Evolutionary conservation across 2,113 vertebrate species (phyloP).

Genomic region (Oryzias melastigma): DNA sequence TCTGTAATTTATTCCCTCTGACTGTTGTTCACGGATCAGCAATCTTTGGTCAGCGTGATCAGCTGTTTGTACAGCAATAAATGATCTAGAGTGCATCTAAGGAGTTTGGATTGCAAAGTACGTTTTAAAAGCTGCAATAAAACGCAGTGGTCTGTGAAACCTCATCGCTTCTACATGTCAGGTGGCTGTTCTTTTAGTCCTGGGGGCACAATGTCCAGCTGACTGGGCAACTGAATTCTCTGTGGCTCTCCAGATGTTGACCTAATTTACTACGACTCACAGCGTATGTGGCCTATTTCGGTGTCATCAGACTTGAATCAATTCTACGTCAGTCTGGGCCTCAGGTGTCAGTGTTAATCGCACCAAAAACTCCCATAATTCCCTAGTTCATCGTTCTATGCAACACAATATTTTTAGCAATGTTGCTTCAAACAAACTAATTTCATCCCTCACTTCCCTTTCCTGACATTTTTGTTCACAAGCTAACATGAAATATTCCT

Average conservation of each 20-base stretch:
- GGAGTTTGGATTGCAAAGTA: constrained; percentile 17
- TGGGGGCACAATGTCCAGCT: constrained; percentile 56
- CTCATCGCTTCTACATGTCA: constrained; percentile 47
- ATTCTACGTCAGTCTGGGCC: constrained; percentile 40
- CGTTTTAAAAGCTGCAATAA: constrained; percentile 24
- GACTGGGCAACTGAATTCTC: constrained; percentile 63
- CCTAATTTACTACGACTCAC: constrained; percentile 70
- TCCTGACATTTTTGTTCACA: too few relatives aligned
- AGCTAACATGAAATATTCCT: too few relatives aligned
- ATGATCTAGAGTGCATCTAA: constrained; percentile 20
- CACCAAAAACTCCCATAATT: constrained; percentile 16
- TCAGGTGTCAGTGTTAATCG: constrained; percentile 31
- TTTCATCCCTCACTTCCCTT: too few relatives aligned
- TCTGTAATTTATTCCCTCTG: constrained; percentile 2
- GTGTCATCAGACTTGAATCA: constrained; percentile 44
- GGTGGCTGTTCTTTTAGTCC: constrained; percentile 21
- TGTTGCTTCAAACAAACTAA: too few relatives aligned
- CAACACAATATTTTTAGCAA: neutral
- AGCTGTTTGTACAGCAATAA: constrained; percentile 28
- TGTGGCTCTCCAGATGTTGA: constrained; percentile 76
- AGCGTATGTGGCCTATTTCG: constrained; percentile 66
- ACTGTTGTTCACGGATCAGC: constrained; percentile 26
- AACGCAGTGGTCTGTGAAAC: constrained; percentile 40
- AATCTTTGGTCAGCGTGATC: constrained; percentile 27
- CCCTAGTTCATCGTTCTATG: constrained; percentile 9